Percentiles rank a stretch among this genome's conserved stretches.
Evolutionary conservation across 2,888 invertebrate genomes (phyloP).

Genomic region (Cyclophora albipunctata): DNA sequence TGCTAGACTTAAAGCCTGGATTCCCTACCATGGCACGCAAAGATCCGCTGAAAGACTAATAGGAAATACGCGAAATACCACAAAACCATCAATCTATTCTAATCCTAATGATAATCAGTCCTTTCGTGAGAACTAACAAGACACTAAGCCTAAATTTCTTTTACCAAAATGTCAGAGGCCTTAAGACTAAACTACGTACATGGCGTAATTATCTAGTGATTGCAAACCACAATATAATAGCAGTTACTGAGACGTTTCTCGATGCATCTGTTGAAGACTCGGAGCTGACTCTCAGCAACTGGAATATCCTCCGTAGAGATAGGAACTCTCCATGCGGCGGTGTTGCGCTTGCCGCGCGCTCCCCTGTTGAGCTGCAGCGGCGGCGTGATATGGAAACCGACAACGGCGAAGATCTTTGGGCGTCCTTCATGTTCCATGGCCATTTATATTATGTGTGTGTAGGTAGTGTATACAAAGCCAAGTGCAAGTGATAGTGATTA

Average conservation of each 20-base stretch:
- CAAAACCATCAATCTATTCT: no score
- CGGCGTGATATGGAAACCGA: background rate
- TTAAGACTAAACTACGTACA: background rate
- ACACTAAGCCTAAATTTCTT: background rate
- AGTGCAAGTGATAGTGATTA: background rate
- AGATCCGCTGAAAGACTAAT: no score
- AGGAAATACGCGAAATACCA: no score
- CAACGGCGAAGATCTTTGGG: constrained; percentile 2
- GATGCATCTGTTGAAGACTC: background rate
- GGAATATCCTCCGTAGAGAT: constrained; percentile 1
- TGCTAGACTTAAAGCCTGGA: no score
- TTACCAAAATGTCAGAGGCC: background rate
- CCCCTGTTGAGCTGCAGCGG: background rate
- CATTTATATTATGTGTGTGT: background rate
- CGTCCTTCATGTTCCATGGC: background rate
- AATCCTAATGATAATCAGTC: no score
- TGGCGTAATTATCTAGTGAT: background rate
- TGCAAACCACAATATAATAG: background rate
- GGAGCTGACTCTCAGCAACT: background rate
- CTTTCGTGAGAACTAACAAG: no score
- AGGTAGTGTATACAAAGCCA: constrained; percentile 1
- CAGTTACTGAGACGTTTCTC: background rate
- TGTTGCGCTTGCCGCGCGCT: background rate
- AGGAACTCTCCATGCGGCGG: constrained; percentile 1
- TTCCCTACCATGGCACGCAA: no score